A percentile compares a stretch with the other conserved stretches of the same genome.
Evolutionary conservation across 2,888 invertebrate genomes (phyloP).

Genomic region (Electrophaes corylata): DNA sequence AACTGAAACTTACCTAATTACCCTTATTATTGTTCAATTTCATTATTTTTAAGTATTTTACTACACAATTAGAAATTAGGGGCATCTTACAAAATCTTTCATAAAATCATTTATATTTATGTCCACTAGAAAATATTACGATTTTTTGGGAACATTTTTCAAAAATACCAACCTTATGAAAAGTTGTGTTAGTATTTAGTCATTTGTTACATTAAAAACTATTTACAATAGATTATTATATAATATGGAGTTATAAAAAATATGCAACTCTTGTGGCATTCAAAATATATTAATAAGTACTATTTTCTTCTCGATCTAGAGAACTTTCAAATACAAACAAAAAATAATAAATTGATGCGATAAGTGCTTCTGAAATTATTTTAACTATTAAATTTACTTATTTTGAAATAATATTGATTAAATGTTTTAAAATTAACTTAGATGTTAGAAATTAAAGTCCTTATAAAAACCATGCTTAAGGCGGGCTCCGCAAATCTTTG

Average conservation of each 20-base stretch:
- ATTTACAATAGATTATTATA: slow-evolving; percentile 23
- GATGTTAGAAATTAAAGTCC: not conserved
- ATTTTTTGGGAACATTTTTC: slow-evolving; percentile 29
- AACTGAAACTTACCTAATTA: not conserved
- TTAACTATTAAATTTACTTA: not conserved
- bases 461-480: not conserved
- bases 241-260: not conserved
- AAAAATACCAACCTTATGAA: slow-evolving; percentile 28
- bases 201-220: slow-evolving; percentile 18
- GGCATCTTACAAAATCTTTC: slow-evolving; percentile 5
- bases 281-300: not conserved
- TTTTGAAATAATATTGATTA: not conserved
- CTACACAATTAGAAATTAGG: not conserved
- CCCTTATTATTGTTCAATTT: not conserved
- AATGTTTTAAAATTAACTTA: not conserved
- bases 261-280: slow-evolving; percentile 11
- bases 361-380: not conserved
- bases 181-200: slow-evolving; percentile 26
- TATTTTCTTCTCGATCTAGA: slow-evolving; percentile 1
- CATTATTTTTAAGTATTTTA: not conserved
- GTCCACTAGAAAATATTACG: slow-evolving; percentile 22
- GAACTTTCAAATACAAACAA: not conserved
- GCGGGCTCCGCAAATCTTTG: not conserved
- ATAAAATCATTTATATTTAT: slow-evolving; percentile 25
- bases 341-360: not conserved